A percentile compares a stretch with the other conserved stretches of the same genome.
These are phyloP conservation scores for Pyrgilauda ruficollis DNA, from an alignment of 2,113 vertebrate species.

Conservation along the genomic window DNA sequence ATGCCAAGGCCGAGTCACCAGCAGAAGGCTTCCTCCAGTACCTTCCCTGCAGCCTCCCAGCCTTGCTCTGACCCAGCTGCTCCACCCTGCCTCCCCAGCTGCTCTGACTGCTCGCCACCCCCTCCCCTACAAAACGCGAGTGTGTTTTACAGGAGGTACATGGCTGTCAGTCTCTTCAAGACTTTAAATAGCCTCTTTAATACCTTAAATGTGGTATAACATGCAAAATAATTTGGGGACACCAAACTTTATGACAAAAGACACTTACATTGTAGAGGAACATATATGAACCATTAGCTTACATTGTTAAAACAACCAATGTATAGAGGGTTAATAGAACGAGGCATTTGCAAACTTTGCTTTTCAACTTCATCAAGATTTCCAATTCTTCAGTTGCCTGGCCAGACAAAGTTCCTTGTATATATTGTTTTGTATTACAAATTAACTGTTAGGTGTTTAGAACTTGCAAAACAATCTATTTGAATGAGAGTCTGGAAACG, in stretches of 20 bases:
- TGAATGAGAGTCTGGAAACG: not conserved
- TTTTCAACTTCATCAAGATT: not conserved
- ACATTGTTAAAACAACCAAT: not conserved
- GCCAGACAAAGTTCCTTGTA: not conserved
- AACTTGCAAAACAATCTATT: conserved; percentile 19
- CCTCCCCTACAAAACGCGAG: fast-evolving
- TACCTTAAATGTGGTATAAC: not conserved
- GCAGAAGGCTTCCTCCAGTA: not conserved
- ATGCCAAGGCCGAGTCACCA: not conserved
- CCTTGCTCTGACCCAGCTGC: not conserved
- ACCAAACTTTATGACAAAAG: not conserved
- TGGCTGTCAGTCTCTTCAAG: not conserved
- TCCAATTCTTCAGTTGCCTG: conserved; percentile 21
- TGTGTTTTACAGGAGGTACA: not conserved
- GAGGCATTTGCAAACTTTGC: not conserved
- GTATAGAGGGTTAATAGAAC: not conserved
- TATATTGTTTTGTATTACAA: conserved; percentile 42
- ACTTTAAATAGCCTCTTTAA: not conserved
- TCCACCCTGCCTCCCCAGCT: not conserved
- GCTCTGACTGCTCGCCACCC: not conserved
- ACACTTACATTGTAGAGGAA: not conserved
- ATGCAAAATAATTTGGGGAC: not conserved
- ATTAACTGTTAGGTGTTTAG: conserved; percentile 55
- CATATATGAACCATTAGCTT: not conserved
- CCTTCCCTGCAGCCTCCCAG: not conserved